A percentile compares a stretch with the other conserved stretches of the same genome.
Conservation (phyloP, 2,888 invertebrate genomes). For the Theodoxus fluviatilis region DNA sequence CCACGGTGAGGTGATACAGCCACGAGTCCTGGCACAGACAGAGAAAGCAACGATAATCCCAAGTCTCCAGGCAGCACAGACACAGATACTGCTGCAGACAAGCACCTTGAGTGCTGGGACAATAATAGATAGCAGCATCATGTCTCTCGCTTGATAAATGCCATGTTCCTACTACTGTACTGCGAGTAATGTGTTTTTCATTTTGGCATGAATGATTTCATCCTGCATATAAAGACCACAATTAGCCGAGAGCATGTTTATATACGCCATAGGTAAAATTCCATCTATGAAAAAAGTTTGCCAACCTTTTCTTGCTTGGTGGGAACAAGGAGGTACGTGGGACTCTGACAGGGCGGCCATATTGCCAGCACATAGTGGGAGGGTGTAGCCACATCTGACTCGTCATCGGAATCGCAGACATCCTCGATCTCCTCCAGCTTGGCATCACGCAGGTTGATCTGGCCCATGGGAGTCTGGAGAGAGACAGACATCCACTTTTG, state of each 20-base stretch:
- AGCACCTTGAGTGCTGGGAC: no score
- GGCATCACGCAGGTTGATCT: constrained; percentile 94
- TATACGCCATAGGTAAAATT: no score
- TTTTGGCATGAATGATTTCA: no score
- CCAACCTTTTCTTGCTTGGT: constrained; percentile 93
- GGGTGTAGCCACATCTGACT: constrained; percentile 82
- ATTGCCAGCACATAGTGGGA: constrained; percentile 83
- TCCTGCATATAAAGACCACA: no score
- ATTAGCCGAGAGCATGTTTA: no score
- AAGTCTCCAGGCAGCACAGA: neutral
- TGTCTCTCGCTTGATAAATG: no score
- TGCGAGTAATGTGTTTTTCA: no score
- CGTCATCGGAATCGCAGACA: constrained; percentile 68
- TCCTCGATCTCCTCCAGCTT: constrained; percentile 91
- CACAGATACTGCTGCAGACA: constrained; percentile 13
- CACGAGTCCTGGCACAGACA: constrained; percentile 68
- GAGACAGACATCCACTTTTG: no score
- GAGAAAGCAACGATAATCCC: neutral
- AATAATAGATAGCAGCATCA: no score
- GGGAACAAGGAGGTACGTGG: constrained; percentile 90
- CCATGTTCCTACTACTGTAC: no score
- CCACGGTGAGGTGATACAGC: constrained; percentile 80
- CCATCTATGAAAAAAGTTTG: constrained; percentile 49
- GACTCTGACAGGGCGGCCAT: constrained; percentile 90
- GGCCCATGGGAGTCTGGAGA: constrained; percentile 94